Base-by-base conservation (phyloP, 1,140 invertebrate genomes). In the Zeugodacus cucurbitae region DNA sequence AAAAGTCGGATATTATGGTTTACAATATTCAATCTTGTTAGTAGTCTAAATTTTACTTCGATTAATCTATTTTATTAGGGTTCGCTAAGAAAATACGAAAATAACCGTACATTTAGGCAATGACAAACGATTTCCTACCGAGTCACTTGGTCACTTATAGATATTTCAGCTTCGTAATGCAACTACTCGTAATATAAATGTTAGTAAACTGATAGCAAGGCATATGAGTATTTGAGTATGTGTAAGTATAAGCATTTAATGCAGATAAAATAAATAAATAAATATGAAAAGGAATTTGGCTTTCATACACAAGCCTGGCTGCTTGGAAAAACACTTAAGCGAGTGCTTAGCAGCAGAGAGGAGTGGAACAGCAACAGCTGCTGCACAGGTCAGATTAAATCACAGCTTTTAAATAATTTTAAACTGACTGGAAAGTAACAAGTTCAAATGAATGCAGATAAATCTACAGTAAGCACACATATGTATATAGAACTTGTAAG, bases 251-350 rank as follows among this genome's bases (percentile, higher is more conserved):
- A 32, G 67, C 22, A 17, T 20, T 22, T 37, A 74, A 74, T 74
- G 32, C 32, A 41, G 34, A 74, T 37, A 74, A 74, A 74, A 74
- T 37, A 37, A 74, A 37, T 74, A 74, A 74, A 74, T 37, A 37
- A 74, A 37, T 74, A 74, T 74, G 34, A 74, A 74, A 74, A 37
- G 67, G 20, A 20, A 74, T 74, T 74, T 74, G 34, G 67, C 34
- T 74, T 74, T 74, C 34, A 41, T 7, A 67, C 14, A 34, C n/a
- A 41, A 74, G 67, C 34, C 41, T 74, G 22, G 20, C 67, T 74
- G 67, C 67, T 7, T 7, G 41, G 32, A 74, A 74, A 41, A 74
- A 37, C 34, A 37, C 67, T 41, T 74, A 37, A n/a, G 32, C 10
- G 32, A 41, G 34, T 74, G 67, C 34, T 37, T n/a, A 41, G 67